Percentiles rank a stretch among this genome's conserved stretches.
Conservation (phyloP, 2,797 vertebrate species). For the Cheirogaleus major region DNA sequence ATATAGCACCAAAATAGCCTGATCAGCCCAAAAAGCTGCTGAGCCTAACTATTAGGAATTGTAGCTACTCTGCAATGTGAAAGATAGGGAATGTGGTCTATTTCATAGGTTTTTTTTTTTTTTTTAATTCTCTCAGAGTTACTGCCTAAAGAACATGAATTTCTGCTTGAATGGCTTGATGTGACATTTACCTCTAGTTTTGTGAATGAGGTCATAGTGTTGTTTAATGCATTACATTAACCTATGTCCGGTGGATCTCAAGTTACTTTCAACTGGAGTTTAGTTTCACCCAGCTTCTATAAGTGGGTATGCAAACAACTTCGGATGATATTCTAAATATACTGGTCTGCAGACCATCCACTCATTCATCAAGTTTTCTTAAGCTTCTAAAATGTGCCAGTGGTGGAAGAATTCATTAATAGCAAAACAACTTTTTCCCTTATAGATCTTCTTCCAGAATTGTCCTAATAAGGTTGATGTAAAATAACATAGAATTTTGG, state of each 20-base stretch:
- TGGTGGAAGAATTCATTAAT: not conserved
- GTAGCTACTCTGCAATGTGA: constrained; percentile 50
- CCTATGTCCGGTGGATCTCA: constrained; percentile 36
- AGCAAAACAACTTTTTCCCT: not conserved
- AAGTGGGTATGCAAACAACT: constrained; percentile 1
- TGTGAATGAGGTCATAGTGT: constrained; percentile 51
- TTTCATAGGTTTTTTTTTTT: constrained; percentile 42
- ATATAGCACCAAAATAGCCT: constrained; percentile 77
- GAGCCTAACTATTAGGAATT: constrained; percentile 69
- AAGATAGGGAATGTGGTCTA: constrained; percentile 52
- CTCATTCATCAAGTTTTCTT: not conserved
- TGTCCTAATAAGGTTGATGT: not conserved
- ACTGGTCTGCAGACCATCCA: not conserved
- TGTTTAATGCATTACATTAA: constrained; percentile 58
- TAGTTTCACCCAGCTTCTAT: not conserved
- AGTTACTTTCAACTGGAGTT: not conserved
- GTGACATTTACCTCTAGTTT: constrained; percentile 65
- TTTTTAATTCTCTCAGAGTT: constrained; percentile 21
- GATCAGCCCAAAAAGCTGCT: constrained; percentile 81
- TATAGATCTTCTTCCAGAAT: not conserved
- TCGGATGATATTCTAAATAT: not conserved
- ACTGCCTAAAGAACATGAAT: constrained; percentile 61
- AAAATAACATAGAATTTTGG: not conserved
- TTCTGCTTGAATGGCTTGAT: constrained; percentile 68
- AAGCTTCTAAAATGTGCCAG: not conserved